phyloP scores from a whole-genome alignment of 1,140 invertebrate species.

The Bathynomus jamesi region DNA sequence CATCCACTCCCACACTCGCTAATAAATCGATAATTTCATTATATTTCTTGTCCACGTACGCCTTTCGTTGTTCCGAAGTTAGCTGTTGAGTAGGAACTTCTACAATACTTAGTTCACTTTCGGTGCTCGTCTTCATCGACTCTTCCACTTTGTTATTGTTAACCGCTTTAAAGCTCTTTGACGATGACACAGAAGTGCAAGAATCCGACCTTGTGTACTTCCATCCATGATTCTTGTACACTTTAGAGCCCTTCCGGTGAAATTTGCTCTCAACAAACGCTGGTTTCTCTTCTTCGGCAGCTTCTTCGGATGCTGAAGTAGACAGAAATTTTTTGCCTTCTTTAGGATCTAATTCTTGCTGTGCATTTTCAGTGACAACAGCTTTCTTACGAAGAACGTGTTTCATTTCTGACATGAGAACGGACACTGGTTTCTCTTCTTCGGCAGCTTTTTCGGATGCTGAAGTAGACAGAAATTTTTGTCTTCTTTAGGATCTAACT shows the following conservation, averaged over 20 bases:
- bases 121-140: too few species aligned
- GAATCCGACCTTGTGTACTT: neutral
- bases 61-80: neutral
- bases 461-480: neutral
- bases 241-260: neutral
- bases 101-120: too few species aligned
- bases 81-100: too few species aligned
- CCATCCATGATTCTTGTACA: neutral
- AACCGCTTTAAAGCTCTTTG: neutral
- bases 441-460: neutral
- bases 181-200: neutral
- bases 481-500: too few species aligned
- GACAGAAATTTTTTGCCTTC: neutral
- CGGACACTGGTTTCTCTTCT: neutral
- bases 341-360: too few species aligned
- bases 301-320: neutral
- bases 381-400: neutral
- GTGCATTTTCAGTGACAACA: neutral
- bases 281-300: neutral
- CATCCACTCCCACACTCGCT: neutral
- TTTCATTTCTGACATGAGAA: too few species aligned
- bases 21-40: neutral
- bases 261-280: neutral
- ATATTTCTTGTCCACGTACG: neutral
- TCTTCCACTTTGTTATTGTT: too few species aligned